A percentile compares a stretch with the other conserved stretches of the same genome.
Evolutionary conservation across 2,888 invertebrate genomes (phyloP).

Genomic region (Caenorhabditis drosophilae): DNA sequence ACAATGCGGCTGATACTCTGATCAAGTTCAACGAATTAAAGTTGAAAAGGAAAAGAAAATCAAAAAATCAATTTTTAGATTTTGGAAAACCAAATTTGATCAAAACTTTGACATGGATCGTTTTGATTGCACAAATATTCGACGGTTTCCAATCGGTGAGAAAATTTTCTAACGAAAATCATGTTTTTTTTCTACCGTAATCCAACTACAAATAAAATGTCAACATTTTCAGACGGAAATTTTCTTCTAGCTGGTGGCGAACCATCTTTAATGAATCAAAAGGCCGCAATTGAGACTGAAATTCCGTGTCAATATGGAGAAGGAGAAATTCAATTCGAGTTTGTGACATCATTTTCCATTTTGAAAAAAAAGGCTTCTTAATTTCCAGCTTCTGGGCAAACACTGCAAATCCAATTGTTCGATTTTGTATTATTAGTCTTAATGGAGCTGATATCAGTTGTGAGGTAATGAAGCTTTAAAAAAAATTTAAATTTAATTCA

Average conservation of each 20-base stretch:
- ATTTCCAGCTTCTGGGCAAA: conserved; percentile 62
- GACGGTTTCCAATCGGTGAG: conserved; percentile 49
- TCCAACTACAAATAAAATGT: not conserved
- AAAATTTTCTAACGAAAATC: too few relatives aligned
- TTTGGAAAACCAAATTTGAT: conserved; percentile 55
- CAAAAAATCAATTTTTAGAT: too few relatives aligned
- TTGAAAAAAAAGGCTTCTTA: not conserved
- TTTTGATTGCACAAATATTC: conserved; percentile 51
- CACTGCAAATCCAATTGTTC: conserved; percentile 47
- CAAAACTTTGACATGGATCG: conserved; percentile 47
- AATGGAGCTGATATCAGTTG: conserved; percentile 31
- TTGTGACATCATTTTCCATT: not conserved
- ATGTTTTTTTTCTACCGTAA: too few relatives aligned
- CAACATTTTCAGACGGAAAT: too few relatives aligned
- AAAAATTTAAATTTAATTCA: not conserved
- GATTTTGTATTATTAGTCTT: conserved; percentile 44
- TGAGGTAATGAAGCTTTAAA: conserved; percentile 22
- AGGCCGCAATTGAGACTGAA: conserved; percentile 56
- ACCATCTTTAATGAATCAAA: conserved; percentile 30
- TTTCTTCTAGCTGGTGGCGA: conserved; percentile 60
- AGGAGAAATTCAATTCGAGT: conserved; percentile 60
- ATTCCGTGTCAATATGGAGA: conserved; percentile 63
- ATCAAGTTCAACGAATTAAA: too few relatives aligned
- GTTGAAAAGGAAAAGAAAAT: too few relatives aligned
- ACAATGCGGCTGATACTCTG: conserved; percentile 34